Base-by-base conservation (phyloP, 2,888 invertebrate genomes). In the Synergus itoensis region DNA sequence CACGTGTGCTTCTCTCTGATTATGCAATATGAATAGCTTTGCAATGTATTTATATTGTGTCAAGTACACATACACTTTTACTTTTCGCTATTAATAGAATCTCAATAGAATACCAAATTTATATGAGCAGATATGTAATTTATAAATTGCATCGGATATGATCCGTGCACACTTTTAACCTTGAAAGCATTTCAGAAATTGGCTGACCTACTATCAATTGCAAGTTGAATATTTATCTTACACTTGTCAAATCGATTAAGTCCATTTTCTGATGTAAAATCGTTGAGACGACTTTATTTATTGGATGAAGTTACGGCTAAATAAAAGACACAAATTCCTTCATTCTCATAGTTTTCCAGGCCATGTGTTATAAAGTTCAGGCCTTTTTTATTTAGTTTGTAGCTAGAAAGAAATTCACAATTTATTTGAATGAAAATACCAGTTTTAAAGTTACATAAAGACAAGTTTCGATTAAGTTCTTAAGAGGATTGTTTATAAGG, bases 1-100 rank as follows among this genome's bases (percentile, higher is more conserved):
- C 86, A 87, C 83, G 86, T 82, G 85, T 9, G 16, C 81, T 81
- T 78, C 80, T 79, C 62, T 80, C 62, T 80, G 81, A 84, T 87
- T 87, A 85, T 85, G 86, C 87, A 86, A 86, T 84, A 82, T 82
- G 79, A 18, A 57, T 73, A 57, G 48, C 53, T 48, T 48, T 36
- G n/a, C 4, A 11, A 48, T 73, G 9, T n/a, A 73, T 73, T n/a
- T 69, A 48, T 36, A 48, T 21, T 60, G 12, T 60, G 1, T 12
- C 18, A 12, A 28, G 18, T 28, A 62, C 62, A 21, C 60, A 18
- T 21, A 60, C 12, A n/a, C 60, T 12, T 60, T 18, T 11, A 12
- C 9, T 11, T 18, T 18, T 60, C 5, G 60, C 60, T 60, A 60
- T 60, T 12, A 60, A 60, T 60, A 60, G 18, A 21, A 21, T 21